Evolutionary conservation across 2,113 vertebrate species (phyloP), one percentile per base, ranked within the genome.

Genomic region (Neopipo cinnamomea): DNA sequence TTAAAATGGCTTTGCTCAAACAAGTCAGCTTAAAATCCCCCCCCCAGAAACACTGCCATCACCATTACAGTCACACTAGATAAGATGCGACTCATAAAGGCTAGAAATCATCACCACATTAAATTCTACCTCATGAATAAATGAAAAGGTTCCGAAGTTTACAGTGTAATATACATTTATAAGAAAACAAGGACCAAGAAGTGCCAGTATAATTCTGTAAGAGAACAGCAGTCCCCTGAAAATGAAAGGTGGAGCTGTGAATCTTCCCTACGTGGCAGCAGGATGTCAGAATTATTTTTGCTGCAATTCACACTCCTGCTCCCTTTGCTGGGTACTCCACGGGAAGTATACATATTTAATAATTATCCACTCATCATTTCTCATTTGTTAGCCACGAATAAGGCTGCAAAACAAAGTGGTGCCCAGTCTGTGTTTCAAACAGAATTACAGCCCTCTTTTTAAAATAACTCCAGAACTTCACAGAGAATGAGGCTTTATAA

Each of bases 41-140:
- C 7, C 17, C 35, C 44, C 49, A 92, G 82, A 90, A 86, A 74
- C 68, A 18, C 59, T 68, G 83, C 73, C 61, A 78, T 73, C 92
- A 70, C 91, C 76, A 68, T 84, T 85, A 95, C 8, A 96, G 65
- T 50, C 67, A 62, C 86, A 9, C 61, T 84, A 20, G 41, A 33
- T 71, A 97, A 98, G 96, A 87, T 90, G 95, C 91, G 94, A 97
- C 97, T 97, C 97, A 96, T 98, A 98, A 97, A 97, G 96, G 87
- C 79, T 68, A 90, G 95, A 97, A 97, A 97, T 97, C 97, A 97
- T 96, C 96, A 93, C 90, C 78, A 91, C 95, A 98, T 98, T 98
- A 98, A 98, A 98, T 98, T 94, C 95, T 89, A 72, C 78, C 96
- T 98, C 96, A 98, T 98, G 97, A 98, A 98, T 98, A 98, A 98